Conservation (phyloP, 1,140 invertebrate genomes). For the Lepidurus packardi region DNA sequence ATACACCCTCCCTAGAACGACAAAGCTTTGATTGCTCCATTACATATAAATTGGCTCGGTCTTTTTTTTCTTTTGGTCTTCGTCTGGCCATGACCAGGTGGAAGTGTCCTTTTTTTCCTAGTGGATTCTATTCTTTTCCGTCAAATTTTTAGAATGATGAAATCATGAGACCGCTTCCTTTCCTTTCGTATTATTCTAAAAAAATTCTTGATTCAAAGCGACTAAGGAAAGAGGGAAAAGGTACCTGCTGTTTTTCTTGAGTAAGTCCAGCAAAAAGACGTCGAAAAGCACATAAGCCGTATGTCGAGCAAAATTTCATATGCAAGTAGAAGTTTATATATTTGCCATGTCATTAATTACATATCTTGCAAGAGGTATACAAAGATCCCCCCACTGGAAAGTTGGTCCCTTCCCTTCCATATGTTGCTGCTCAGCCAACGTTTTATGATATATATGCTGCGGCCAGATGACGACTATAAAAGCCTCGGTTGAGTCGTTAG, state of each 20-base stretch:
- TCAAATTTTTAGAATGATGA: too few species aligned
- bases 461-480: slow-evolving; percentile 19
- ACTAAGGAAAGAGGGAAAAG: not conserved
- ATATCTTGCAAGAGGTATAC: not conserved
- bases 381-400: not conserved
- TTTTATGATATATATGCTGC: not conserved
- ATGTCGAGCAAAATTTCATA: slow-evolving; percentile 4
- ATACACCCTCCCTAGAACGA: too few species aligned
- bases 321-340: not conserved
- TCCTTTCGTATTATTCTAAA: too few species aligned
- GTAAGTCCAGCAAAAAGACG: not conserved
- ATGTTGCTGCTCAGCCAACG: not conserved
- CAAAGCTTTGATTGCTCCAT: not conserved
- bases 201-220: too few species aligned
- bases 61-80: too few species aligned
- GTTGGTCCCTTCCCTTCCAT: not conserved
- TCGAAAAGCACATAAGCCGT: not conserved
- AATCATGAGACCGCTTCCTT: too few species aligned
- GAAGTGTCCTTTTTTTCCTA: too few species aligned
- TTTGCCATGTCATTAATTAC: slow-evolving; percentile 20
- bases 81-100: too few species aligned
- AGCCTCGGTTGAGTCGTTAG: not conserved
- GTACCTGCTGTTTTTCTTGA: not conserved
- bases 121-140: too few species aligned
- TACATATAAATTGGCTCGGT: too few species aligned